Evolutionary conservation across 2,888 invertebrate species (phyloP).

Genomic region (Pandemis corylana): DNA sequence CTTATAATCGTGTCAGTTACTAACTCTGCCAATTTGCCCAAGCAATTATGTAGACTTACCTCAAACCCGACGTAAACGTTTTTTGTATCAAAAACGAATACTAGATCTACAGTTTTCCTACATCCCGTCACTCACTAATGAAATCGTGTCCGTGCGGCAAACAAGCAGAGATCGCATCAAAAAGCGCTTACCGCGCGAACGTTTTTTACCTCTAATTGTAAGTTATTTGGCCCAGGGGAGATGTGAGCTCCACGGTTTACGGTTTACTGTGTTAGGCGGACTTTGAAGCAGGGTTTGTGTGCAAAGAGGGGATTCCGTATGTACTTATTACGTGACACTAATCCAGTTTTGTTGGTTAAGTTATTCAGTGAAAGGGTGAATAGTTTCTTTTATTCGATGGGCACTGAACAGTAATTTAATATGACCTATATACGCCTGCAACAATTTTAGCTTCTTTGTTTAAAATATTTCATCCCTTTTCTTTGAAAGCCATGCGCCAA

Average conservation of each 20-base stretch:
- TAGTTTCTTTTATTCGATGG: no score
- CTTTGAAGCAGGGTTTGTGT: slow-evolving; percentile 25
- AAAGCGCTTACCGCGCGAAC: slow-evolving; percentile 69
- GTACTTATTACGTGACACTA: not conserved
- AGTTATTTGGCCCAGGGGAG: slow-evolving; percentile 63
- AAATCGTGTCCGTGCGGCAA: slow-evolving; percentile 70
- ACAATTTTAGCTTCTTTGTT: no score
- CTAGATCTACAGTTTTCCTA: slow-evolving; percentile 51
- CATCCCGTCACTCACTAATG: slow-evolving; percentile 66
- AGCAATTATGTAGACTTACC: no score
- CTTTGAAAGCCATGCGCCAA: no score
- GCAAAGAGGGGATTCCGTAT: slow-evolving; percentile 14
- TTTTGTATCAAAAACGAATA: no score
- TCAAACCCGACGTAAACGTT: no score
- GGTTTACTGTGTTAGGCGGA: slow-evolving; percentile 38
- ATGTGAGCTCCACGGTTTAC: slow-evolving; percentile 46
- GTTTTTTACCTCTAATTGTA: slow-evolving; percentile 73
- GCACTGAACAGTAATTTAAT: no score
- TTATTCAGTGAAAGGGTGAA: no score
- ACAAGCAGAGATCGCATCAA: slow-evolving; percentile 71
- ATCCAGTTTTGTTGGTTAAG: not conserved
- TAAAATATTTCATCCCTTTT: no score
- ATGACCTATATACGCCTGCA: no score
- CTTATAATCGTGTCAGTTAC: no score
- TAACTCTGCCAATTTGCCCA: no score